phyloP scores from a whole-genome alignment of 2,113 vertebrate species.

The Vulpes vulpes region DNA sequence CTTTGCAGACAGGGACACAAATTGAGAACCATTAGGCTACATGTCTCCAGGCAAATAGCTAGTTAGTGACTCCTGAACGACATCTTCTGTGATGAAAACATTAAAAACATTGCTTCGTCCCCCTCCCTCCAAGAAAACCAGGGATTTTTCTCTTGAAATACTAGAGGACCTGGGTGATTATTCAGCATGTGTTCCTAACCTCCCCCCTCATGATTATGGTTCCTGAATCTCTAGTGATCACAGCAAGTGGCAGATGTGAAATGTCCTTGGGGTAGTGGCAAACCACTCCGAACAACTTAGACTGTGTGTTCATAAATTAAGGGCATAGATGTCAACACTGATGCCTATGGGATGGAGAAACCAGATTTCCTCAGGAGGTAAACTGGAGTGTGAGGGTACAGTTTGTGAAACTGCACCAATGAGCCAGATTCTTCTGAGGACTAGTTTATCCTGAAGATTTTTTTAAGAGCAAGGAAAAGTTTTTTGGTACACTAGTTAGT shows the following conservation, averaged over 20 bases:
- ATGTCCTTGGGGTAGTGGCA: not conserved
- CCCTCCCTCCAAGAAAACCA: not conserved
- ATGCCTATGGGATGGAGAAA: not conserved
- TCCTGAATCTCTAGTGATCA: not conserved
- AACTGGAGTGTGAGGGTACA: not conserved
- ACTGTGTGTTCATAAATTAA: not conserved
- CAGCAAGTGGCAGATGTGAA: not conserved
- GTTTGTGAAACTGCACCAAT: not conserved
- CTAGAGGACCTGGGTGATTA: not conserved
- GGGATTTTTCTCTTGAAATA: conserved; percentile 19
- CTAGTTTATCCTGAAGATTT: not conserved
- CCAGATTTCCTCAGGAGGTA: not conserved
- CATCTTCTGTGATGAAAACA: not conserved
- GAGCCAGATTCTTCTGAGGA: not conserved
- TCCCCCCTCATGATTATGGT: not conserved
- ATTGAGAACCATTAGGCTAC: not conserved
- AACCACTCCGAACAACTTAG: not conserved
- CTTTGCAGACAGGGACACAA: not conserved
- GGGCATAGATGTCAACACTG: not conserved
- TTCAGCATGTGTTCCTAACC: not conserved
- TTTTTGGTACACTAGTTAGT: not conserved
- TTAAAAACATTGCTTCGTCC: not conserved
- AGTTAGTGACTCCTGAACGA: not conserved
- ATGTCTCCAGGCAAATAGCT: not conserved
- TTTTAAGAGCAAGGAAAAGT: not conserved